phyloP scores from a whole-genome alignment of 1,140 invertebrate species.

The Acromyrmex heyeri region DNA sequence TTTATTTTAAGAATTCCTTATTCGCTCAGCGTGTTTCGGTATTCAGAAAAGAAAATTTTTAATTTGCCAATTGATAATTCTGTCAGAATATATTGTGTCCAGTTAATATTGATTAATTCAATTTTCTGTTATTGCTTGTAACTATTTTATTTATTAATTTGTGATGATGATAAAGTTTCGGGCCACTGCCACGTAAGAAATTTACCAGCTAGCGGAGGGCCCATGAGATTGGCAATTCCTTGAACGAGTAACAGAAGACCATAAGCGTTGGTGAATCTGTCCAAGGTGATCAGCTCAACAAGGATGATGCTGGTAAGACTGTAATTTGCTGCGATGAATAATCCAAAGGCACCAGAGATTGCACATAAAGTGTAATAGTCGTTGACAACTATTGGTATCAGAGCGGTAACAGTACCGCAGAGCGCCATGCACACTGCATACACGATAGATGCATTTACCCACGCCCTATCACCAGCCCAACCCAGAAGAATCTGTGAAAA shows the following conservation, averaged over 20 bases:
- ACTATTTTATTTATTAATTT: background rate
- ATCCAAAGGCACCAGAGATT: constrained; percentile 92
- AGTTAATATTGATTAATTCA: background rate
- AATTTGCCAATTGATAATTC: background rate
- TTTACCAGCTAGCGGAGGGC: constrained; percentile 94
- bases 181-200: too few relatives aligned
- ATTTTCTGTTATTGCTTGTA: background rate
- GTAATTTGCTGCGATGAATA: constrained; percentile 95
- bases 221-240: constrained; percentile 95
- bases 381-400: constrained; percentile 89
- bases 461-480: constrained; percentile 94
- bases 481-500: constrained; percentile 93
- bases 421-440: constrained; percentile 93
- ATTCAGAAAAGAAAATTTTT: background rate
- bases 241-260: constrained; percentile 95
- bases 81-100: background rate
- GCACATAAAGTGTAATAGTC: constrained; percentile 89
- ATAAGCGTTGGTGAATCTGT: constrained; percentile 96
- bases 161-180: background rate
- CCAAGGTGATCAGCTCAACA: constrained; percentile 94
- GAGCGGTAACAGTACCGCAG: constrained; percentile 90
- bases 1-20: background rate
- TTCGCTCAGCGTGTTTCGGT: background rate
- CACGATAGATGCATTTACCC: constrained; percentile 91
- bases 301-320: constrained; percentile 95